Evolutionary conservation across 2,113 vertebrate species (phyloP).

Genomic region (Brachyhypopomus gauderio): DNA sequence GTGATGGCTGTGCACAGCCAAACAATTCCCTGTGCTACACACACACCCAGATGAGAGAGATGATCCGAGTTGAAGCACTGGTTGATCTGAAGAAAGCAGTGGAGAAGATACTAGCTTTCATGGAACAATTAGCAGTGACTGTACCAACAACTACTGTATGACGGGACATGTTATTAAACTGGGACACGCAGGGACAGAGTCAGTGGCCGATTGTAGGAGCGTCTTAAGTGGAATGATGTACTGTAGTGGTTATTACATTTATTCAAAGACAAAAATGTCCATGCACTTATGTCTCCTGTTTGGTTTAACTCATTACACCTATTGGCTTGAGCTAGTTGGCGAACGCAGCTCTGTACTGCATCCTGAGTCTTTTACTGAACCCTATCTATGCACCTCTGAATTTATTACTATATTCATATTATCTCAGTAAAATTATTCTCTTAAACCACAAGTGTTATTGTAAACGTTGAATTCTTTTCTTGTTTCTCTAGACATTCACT

Average conservation of each 20-base stretch:
- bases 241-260: constrained; percentile 10
- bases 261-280: no score
- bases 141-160: constrained; percentile 29
- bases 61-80: constrained; percentile 2
- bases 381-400: no score
- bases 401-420: background rate
- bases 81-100: background rate
- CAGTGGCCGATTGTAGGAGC: background rate
- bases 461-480: background rate
- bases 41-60: background rate
- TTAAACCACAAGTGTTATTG: constrained; percentile 21
- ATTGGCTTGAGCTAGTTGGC: no score
- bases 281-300: no score
- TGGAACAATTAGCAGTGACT: constrained; percentile 22
- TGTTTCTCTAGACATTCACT: background rate
- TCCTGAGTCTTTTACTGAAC: no score
- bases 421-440: background rate
- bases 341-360: no score
- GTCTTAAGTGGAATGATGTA: background rate
- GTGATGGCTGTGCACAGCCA: constrained; percentile 46
- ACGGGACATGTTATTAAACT: background rate
- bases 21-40: constrained; percentile 6
- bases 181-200: background rate
- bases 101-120: background rate
- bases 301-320: no score